phyloP scores from a whole-genome alignment of 1,140 invertebrate genomes.

The Bombus balteatus region DNA sequence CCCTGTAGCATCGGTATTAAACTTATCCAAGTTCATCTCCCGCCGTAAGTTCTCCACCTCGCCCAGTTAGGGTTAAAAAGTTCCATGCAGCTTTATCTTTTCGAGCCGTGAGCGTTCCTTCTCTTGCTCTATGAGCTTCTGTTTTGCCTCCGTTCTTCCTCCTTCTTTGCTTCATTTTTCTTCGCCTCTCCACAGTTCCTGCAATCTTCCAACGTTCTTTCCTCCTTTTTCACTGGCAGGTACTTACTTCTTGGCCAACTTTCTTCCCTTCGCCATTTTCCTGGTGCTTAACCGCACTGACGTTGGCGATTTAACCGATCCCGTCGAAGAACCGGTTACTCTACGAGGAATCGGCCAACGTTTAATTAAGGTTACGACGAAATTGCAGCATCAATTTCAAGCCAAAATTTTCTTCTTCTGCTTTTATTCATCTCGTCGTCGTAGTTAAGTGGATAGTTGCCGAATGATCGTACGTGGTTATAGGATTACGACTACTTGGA shows the following conservation, averaged over 20 bases:
- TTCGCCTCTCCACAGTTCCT: not conserved
- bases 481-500: not conserved
- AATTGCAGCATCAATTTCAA: not conserved
- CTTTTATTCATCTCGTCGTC: not conserved
- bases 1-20: conserved; percentile 35
- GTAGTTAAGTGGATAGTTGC: not conserved
- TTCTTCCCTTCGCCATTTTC: not conserved
- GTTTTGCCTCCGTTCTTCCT: conserved; percentile 11
- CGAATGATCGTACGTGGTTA: not conserved
- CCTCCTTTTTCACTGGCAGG: not conserved
- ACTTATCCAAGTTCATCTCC: conserved; percentile 46
- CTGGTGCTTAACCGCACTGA: conserved; percentile 4
- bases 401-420: not conserved
- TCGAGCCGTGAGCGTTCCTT: conserved; percentile 11
- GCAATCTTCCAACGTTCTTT: conserved; percentile 6
- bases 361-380: conserved; percentile 16
- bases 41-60: not conserved
- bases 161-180: not conserved
- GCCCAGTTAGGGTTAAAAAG: conserved; percentile 46
- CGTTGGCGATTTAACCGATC: conserved; percentile 25
- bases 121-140: not conserved
- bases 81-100: conserved; percentile 43
- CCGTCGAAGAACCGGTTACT: not conserved
- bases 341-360: not conserved
- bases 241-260: conserved; percentile 28